Evolutionary conservation across 2,797 vertebrate species (phyloP).

Genomic region (Paratrypauchen microcephalus): DNA sequence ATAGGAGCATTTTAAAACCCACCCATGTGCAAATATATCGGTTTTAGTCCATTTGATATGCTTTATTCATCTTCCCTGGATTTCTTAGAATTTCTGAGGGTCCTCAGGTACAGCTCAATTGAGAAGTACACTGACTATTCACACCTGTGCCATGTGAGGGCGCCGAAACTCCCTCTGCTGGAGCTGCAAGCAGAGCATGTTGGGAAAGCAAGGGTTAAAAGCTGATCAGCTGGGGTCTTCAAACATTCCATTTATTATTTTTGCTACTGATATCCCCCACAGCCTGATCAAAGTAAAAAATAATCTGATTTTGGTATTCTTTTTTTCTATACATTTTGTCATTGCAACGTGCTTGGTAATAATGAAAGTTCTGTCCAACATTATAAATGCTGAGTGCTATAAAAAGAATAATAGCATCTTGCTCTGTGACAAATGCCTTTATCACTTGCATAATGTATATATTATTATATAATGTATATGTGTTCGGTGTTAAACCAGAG

Average conservation of each 20-base stretch:
- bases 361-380: neutral
- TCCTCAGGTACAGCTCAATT: neutral
- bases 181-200: constrained; percentile 82
- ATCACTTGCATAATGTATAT: constrained; percentile 12
- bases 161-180: constrained; percentile 80
- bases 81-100: constrained; percentile 16
- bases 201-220: constrained; percentile 48
- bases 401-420: neutral
- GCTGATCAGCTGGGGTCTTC: neutral
- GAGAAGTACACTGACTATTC: constrained; percentile 34
- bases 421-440: constrained; percentile 1
- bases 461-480: too few species aligned
- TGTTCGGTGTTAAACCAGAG: constrained; percentile 5
- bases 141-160: constrained; percentile 64
- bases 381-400: constrained; percentile 16
- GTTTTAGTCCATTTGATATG: neutral
- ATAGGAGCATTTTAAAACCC: too few species aligned
- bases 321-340: too few species aligned
- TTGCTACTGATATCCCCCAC: neutral
- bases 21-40: neutral
- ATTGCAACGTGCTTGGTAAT: neutral
- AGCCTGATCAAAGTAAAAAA: neutral
- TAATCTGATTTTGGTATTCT: neutral
- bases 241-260: neutral
- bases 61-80: neutral